Evolutionary conservation across 2,113 vertebrate genomes (phyloP).

Genomic region (Daboia siamensis): DNA sequence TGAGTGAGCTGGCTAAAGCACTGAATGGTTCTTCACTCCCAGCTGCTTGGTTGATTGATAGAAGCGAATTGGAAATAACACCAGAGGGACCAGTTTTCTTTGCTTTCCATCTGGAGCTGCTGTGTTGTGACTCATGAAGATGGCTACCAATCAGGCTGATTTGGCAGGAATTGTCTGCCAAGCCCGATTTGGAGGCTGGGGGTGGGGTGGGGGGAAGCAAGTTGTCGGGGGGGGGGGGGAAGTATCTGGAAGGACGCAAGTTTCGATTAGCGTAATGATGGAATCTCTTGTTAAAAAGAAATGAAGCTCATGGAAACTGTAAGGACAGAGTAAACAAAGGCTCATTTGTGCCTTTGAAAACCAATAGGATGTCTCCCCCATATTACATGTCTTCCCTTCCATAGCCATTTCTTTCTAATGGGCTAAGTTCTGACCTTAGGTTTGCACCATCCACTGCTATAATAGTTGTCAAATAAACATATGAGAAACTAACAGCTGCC

Average conservation of each 20-base stretch:
- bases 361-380: constrained; percentile 13
- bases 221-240: constrained; percentile 36
- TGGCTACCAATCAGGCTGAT: constrained; percentile 55
- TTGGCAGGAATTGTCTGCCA: constrained; percentile 55
- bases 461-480: constrained; percentile 39
- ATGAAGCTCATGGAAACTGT: constrained; percentile 9
- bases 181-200: constrained; percentile 47
- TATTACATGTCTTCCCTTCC: background rate
- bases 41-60: constrained; percentile 73
- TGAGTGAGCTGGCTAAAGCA: constrained; percentile 23
- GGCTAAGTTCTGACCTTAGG: constrained; percentile 25
- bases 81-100: constrained; percentile 67
- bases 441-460: constrained; percentile 8
- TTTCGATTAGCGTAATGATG: constrained; percentile 41
- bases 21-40: constrained; percentile 48
- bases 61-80: constrained; percentile 53
- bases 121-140: constrained; percentile 61
- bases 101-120: constrained; percentile 73
- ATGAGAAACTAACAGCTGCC: constrained; percentile 9
- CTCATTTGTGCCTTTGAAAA: constrained; percentile 15
- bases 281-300: constrained; percentile 42
- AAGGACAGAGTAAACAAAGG: constrained; percentile 20
- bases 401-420: constrained; percentile 14
- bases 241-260: constrained; percentile 51
- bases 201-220: constrained; percentile 44